Evolutionary conservation across 2,113 vertebrate species (phyloP).

Genomic region (Thamnophis sirtalis): DNA sequence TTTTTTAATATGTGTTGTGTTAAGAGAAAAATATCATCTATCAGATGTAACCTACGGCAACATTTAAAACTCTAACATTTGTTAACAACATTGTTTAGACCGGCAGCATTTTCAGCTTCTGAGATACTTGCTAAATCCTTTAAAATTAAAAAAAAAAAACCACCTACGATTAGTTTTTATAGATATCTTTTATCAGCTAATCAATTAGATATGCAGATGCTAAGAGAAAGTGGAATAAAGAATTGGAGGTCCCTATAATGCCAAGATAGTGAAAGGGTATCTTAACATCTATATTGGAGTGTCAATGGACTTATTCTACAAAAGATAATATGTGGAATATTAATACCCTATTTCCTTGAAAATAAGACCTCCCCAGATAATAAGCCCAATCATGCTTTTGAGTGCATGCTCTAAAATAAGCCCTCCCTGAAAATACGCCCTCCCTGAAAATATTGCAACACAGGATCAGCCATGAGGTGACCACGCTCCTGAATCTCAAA

Average conservation of each 20-base stretch:
- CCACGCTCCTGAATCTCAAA: no score
- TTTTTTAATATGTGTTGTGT: neutral
- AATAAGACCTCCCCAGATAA: no score
- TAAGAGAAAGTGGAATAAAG: neutral
- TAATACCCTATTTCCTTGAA: neutral
- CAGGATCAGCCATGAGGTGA: no score
- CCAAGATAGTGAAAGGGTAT: neutral
- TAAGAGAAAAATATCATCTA: neutral
- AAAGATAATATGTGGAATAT: neutral
- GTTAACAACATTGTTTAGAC: neutral
- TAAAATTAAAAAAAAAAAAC: neutral
- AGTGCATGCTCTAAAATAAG: no score
- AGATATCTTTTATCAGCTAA: neutral
- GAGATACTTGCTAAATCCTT: neutral
- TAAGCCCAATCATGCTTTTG: no score
- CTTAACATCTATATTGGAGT: neutral
- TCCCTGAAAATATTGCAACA: no score
- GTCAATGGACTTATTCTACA: neutral
- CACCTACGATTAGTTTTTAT: neutral
- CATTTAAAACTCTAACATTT: neutral
- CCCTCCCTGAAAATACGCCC: no score
- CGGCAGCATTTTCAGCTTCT: neutral
- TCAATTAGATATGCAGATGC: neutral
- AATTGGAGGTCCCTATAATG: neutral
- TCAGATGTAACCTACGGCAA: neutral